Conservation (phyloP, 1,140 invertebrate genomes). For the Drosophila sturtevanti region DNA sequence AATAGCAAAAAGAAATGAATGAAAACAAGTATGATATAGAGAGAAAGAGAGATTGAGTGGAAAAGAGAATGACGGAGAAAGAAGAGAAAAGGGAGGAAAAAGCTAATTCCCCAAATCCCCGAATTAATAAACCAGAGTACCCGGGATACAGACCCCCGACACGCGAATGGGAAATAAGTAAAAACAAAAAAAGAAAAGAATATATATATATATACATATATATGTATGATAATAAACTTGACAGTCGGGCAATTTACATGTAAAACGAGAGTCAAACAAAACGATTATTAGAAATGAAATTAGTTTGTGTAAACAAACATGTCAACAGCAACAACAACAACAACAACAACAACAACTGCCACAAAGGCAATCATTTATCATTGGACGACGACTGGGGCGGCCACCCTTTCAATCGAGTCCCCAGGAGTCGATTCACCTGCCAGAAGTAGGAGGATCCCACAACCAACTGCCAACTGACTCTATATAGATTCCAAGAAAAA, state of each 20-base stretch:
- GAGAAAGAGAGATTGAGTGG: background rate
- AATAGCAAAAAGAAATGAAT: slow-evolving; percentile 47
- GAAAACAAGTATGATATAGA: background rate
- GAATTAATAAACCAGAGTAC: slow-evolving; percentile 80
- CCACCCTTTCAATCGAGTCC: slow-evolving; percentile 28
- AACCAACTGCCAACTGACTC: slow-evolving; percentile 27
- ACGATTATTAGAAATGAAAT: slow-evolving; percentile 46
- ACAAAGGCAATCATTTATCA: slow-evolving; percentile 23
- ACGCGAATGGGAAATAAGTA: slow-evolving; percentile 14
- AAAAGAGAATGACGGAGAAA: background rate
- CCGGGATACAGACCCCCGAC: slow-evolving; percentile 16
- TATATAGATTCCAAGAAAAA: slow-evolving; percentile 35
- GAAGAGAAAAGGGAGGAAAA: slow-evolving; percentile 16
- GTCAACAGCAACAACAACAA: slow-evolving; percentile 58
- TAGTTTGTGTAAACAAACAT: slow-evolving; percentile 77
- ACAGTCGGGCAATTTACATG: slow-evolving; percentile 44
- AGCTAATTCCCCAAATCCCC: slow-evolving; percentile 79
- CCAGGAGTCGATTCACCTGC: slow-evolving; percentile 9
- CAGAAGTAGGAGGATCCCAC: slow-evolving; percentile 35
- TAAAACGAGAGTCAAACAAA: slow-evolving; percentile 45
- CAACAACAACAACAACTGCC: slow-evolving; percentile 25
- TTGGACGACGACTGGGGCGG: slow-evolving; percentile 8
- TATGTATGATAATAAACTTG: slow-evolving; percentile 52
- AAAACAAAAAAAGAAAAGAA: slow-evolving; percentile 14
- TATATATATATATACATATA: slow-evolving; percentile 16